Evolutionary conservation across 2,888 invertebrate genomes (phyloP).

Genomic region (Euplagia quadripunctaria): DNA sequence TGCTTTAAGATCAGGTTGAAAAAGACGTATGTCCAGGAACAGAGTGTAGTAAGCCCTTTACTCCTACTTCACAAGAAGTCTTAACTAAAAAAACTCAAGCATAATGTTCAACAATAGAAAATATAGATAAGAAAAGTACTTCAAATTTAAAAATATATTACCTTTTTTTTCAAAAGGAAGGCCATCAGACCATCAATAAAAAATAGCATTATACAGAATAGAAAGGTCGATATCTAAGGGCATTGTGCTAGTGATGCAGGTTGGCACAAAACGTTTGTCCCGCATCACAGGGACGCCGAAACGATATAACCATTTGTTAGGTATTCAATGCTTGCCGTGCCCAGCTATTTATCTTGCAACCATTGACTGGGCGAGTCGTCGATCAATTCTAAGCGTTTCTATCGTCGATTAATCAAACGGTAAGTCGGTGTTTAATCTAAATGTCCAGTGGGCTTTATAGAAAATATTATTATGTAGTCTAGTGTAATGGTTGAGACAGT

Average conservation of each 20-base stretch:
- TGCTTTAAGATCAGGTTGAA: too few relatives aligned
- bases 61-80: too few relatives aligned
- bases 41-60: too few relatives aligned
- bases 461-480: conserved; percentile 34
- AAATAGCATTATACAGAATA: conserved; percentile 56
- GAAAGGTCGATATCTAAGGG: conserved; percentile 57
- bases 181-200: conserved; percentile 46
- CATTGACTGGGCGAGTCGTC: conserved; percentile 73
- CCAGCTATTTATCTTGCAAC: conserved; percentile 72
- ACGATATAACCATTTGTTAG: conserved; percentile 76
- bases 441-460: conserved; percentile 32
- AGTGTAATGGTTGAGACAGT: background rate
- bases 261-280: conserved; percentile 69
- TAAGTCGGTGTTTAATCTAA: conserved; percentile 54
- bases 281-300: conserved; percentile 60
- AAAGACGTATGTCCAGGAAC: too few relatives aligned
- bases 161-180: conserved; percentile 11
- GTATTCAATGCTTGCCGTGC: conserved; percentile 70
- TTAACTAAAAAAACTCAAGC: too few relatives aligned
- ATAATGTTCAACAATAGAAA: background rate
- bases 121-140: background rate
- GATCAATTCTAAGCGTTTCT: conserved; percentile 69
- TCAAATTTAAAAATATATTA: conserved; percentile 18
- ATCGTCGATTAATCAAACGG: conserved; percentile 70
- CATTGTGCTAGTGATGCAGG: conserved; percentile 73